Evolutionary conservation across 1,140 invertebrate genomes (phyloP).

Genomic region (Pseudobourletiella spinata): DNA sequence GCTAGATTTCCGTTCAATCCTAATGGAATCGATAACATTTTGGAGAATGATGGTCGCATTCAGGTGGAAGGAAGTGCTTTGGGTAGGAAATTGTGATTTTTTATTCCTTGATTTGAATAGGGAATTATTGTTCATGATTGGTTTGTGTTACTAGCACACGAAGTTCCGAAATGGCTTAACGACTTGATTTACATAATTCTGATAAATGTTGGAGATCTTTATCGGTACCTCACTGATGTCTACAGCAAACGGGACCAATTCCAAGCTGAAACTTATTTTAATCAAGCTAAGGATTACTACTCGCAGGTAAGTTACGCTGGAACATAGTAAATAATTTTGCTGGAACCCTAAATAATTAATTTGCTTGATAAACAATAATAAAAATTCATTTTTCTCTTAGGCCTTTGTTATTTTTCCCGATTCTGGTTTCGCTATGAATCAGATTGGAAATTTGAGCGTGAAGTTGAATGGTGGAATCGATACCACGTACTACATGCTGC

Average conservation of each 20-base stretch:
- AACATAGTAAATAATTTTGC: too few relatives aligned
- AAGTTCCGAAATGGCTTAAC: slow-evolving; percentile 15
- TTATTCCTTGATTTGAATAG: background rate
- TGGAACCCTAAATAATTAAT: too few relatives aligned
- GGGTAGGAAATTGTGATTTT: background rate
- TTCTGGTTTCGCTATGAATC: slow-evolving; percentile 29
- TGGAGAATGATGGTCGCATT: background rate
- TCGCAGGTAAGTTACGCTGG: slow-evolving; percentile 21
- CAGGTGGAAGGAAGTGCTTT: too few relatives aligned
- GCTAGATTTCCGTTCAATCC: slow-evolving; percentile 2
- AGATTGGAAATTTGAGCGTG: slow-evolving; percentile 28
- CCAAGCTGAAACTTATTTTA: slow-evolving; percentile 8
- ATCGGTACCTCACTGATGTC: slow-evolving; percentile 25
- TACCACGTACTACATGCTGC: slow-evolving; percentile 32
- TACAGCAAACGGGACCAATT: slow-evolving; percentile 1
- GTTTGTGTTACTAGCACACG: too few relatives aligned
- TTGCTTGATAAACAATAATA: too few relatives aligned
- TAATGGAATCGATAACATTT: slow-evolving; percentile 9
- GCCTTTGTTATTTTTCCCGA: slow-evolving; percentile 26
- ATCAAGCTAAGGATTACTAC: slow-evolving; percentile 25
- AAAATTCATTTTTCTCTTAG: slow-evolving; percentile 16
- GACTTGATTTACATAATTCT: slow-evolving; percentile 20
- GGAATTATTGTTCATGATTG: too few relatives aligned
- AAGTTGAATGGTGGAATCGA: slow-evolving; percentile 20
- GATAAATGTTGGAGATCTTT: slow-evolving; percentile 31